Base-by-base conservation (phyloP, 1,140 invertebrate genomes). In the Micrasema minimum region DNA sequence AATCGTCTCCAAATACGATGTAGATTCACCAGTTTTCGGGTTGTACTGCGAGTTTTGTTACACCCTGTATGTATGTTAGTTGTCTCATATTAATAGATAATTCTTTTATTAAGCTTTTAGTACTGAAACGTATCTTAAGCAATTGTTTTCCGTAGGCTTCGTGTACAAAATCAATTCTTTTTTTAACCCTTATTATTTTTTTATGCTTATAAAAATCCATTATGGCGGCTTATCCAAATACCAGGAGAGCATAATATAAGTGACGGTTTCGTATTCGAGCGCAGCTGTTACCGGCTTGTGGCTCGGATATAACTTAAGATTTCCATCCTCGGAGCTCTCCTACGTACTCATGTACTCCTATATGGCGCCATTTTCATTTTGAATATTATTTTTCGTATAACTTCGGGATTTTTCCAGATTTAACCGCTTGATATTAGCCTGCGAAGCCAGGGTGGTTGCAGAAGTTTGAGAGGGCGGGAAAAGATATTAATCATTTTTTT, bases 301-400 rank as follows among this genome's bases (percentile, higher is more conserved):
- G 67, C 46, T 62, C 18, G 55, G 43, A 22, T 67, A 69, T 69
- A 69, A 69, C 55, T 69, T 61, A 69, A 69, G 67, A 69, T 69
- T 62, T 62, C 35, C 67, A 16, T 48, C 31, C 57, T 38, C 41
- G 22, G 16, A 14, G 59, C 38, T 14, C 43, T 45, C n/a, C 65
- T 53, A 31, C 35, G 14, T 59, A 23, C 59, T 16, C 46, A 73
- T 66, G 57, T 64, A 74, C 69, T 71, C 69, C 66, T 71, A 74
- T 67, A 67, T 53, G 67, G 71, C 64, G 59, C 72, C 66, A 69
- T 62, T 70, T 71, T 74, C 72, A 74, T 74, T 70, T 74, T 74
- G 68, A 74, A 74, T 74, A 66, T 67, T 74, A 74, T 74, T 74
- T 74, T 74, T 74, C 72, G 46, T 74, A 74, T 74, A 70, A 70